Percentiles rank a stretch among this genome's conserved stretches.
Conservation (phyloP, 2,113 vertebrate species). For the Ascaphus truei region DNA sequence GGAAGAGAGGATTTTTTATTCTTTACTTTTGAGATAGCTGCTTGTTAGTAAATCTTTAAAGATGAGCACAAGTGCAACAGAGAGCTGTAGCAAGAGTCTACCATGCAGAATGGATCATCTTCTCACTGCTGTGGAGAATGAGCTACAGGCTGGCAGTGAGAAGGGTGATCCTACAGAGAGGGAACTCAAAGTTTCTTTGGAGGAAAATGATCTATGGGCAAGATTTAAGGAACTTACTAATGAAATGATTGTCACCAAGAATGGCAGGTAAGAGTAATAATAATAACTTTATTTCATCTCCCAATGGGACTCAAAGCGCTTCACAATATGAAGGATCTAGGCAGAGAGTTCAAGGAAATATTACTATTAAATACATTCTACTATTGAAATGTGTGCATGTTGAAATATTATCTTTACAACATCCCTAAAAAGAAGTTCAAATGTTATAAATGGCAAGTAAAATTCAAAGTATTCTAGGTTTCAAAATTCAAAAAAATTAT, state of each 20-base stretch:
- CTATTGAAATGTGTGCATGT: too few species aligned
- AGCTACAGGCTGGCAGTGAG: constrained; percentile 82
- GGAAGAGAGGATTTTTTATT: background rate
- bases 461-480: too few species aligned
- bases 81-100: constrained; percentile 2
- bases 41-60: background rate
- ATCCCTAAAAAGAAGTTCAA: too few species aligned
- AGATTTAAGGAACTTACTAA: constrained; percentile 91
- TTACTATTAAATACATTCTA: too few species aligned
- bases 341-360: too few species aligned
- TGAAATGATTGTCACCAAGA: constrained; percentile 98
- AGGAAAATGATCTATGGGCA: constrained; percentile 87
- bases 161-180: constrained; percentile 93
- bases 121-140: constrained; percentile 84
- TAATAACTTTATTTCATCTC: too few species aligned
- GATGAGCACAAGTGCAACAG: constrained; percentile 2
- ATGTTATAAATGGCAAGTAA: too few species aligned
- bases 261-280: constrained; percentile 89
- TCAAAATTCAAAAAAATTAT: too few species aligned
- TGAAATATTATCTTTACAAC: too few species aligned
- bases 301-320: too few species aligned
- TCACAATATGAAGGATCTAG: too few species aligned
- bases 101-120: constrained; percentile 47
- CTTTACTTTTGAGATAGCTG: background rate
- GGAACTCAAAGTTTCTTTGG: constrained; percentile 81